Conservation (phyloP, 2,113 vertebrate genomes). For the Motacilla tschutschensis region DNA sequence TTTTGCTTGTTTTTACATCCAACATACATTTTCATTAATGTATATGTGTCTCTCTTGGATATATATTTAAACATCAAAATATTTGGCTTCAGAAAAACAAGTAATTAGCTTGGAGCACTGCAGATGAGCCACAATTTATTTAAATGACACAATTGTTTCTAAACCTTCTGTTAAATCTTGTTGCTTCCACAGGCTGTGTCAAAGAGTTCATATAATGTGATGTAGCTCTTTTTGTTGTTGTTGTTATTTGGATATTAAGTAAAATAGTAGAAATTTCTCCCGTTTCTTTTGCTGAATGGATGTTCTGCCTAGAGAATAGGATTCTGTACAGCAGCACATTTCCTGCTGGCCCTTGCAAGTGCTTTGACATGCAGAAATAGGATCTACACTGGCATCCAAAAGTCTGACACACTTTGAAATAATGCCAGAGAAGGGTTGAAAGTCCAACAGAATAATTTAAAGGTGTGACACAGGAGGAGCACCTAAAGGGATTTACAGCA, state of each 20-base stretch:
- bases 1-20: background rate
- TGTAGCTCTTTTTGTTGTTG: background rate
- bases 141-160: background rate
- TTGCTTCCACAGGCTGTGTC: background rate
- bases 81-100: background rate
- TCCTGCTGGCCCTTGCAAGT: background rate
- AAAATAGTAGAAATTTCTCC: background rate
- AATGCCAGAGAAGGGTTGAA: background rate
- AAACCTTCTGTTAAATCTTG: background rate
- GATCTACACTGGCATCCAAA: background rate
- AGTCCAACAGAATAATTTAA: background rate
- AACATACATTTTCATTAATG: fast-evolving
- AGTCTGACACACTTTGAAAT: background rate
- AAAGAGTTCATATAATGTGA: background rate
- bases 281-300: background rate
- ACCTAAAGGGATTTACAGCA: background rate
- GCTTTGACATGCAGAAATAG: background rate
- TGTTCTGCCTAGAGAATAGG: background rate
- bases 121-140: background rate
- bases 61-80: background rate
- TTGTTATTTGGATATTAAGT: background rate
- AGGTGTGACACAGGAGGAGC: background rate
- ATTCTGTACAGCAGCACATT: background rate
- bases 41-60: background rate
- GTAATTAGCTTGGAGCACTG: background rate